Conservation (phyloP, 2,797 vertebrate species). For the Gastrophryne carolinensis region DNA sequence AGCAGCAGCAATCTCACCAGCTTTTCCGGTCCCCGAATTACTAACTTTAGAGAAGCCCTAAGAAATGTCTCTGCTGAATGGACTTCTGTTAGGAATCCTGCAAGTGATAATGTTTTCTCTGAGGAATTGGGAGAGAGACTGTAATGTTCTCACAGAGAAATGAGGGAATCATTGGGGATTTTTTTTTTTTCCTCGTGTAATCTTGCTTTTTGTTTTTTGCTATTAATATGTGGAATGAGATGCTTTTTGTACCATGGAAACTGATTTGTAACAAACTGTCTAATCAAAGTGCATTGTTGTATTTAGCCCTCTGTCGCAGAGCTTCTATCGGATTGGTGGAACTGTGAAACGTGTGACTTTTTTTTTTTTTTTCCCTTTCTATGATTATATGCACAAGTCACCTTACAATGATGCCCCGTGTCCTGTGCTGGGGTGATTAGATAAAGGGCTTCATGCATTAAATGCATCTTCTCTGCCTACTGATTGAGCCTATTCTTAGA, state of each 20-base stretch:
- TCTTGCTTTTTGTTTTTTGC: slow-evolving; percentile 1
- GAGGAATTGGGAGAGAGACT: not conserved
- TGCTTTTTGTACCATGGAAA: slow-evolving; percentile 39
- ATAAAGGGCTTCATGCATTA: not conserved
- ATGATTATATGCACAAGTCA: not conserved
- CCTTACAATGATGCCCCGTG: not conserved
- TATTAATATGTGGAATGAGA: slow-evolving; percentile 33
- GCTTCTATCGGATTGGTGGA: not conserved
- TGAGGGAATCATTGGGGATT: not conserved
- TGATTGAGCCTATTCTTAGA: too few species aligned
- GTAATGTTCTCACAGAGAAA: not conserved
- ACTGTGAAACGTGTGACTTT: not conserved
- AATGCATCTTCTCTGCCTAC: not conserved
- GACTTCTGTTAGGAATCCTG: not conserved
- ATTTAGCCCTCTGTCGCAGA: not conserved
- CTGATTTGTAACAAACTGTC: not conserved
- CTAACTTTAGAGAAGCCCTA: not conserved
- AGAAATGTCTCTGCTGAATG: not conserved
- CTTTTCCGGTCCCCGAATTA: not conserved
- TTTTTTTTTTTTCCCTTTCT: not conserved
- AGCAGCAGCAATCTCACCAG: too few species aligned
- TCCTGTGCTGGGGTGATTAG: not conserved
- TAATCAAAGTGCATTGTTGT: not conserved
- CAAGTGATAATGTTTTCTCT: not conserved
- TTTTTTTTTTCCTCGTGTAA: slow-evolving; percentile 8